phyloP scores from a whole-genome alignment of 2,797 vertebrate genomes.

The Eulemur albifrons region DNA sequence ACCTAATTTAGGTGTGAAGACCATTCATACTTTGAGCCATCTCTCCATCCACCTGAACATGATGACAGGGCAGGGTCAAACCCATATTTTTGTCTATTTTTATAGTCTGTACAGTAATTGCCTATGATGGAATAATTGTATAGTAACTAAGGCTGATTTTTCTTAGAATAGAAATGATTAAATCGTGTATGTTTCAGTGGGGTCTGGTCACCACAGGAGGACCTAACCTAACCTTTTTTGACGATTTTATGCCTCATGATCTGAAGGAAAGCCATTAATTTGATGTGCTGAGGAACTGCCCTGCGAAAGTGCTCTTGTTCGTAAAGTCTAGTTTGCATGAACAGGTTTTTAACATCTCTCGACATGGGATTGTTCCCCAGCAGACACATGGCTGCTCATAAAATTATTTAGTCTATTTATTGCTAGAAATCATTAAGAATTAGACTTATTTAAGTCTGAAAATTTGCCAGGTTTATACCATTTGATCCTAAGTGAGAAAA shows the following conservation, averaged over 20 bases:
- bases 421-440: not conserved
- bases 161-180: conserved; percentile 37
- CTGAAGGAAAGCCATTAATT: conserved; percentile 51
- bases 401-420: conserved; percentile 32
- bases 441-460: not conserved
- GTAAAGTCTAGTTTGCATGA: not conserved
- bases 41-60: not conserved
- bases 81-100: conserved; percentile 28
- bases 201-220: not conserved
- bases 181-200: conserved; percentile 25
- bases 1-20: not conserved
- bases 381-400: not conserved
- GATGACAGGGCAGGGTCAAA: conserved; percentile 6
- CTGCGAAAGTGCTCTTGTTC: not conserved
- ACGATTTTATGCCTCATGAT: not conserved
- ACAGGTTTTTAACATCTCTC: conserved; percentile 40
- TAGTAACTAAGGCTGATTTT: conserved; percentile 5
- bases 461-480: not conserved
- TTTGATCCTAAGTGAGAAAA: not conserved
- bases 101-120: conserved; percentile 31
- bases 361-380: not conserved
- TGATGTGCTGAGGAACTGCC: conserved; percentile 9
- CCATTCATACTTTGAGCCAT: not conserved
- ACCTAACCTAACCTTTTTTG: conserved; percentile 10
- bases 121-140: conserved; percentile 35